A percentile compares a stretch with the other conserved stretches of the same genome.
These are phyloP conservation scores for Rhynchonycteris naso DNA, from an alignment of 2,797 vertebrate species.

Conservation along the genomic window DNA sequence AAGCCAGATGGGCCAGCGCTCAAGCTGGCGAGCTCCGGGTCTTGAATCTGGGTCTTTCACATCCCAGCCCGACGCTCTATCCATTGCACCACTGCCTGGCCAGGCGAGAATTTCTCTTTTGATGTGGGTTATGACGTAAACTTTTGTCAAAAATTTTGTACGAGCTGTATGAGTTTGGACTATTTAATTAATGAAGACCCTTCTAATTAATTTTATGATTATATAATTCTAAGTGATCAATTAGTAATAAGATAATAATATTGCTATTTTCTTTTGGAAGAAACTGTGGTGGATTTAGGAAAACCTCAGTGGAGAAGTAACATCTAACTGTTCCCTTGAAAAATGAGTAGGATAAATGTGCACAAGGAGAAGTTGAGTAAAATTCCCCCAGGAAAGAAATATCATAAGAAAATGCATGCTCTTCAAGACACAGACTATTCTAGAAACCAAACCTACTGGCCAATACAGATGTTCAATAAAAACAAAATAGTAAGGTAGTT, in stretches of 20 bases:
- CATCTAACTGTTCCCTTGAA: neutral
- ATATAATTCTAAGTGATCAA: neutral
- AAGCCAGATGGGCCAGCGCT: no score
- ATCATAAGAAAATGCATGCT: neutral
- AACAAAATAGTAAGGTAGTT: neutral
- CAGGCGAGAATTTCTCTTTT: neutral
- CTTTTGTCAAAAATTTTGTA: neutral
- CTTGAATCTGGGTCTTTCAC: no score
- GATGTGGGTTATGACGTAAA: neutral
- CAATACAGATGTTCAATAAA: neutral
- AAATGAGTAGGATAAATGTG: neutral
- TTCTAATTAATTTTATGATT: neutral
- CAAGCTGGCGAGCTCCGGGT: no score
- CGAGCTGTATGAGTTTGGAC: neutral
- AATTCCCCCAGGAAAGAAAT: neutral
- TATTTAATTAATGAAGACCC: neutral
- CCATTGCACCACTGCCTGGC: no score
- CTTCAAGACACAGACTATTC: neutral
- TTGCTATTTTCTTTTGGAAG: neutral
- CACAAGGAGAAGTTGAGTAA: neutral
- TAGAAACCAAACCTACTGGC: neutral
- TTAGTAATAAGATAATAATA: neutral
- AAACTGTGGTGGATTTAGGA: neutral
- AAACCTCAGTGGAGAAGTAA: neutral
- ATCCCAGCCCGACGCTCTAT: no score